These are phyloP conservation scores for Furnarius figulus DNA, from an alignment of 2,113 vertebrate genomes.

Conservation along the genomic window DNA sequence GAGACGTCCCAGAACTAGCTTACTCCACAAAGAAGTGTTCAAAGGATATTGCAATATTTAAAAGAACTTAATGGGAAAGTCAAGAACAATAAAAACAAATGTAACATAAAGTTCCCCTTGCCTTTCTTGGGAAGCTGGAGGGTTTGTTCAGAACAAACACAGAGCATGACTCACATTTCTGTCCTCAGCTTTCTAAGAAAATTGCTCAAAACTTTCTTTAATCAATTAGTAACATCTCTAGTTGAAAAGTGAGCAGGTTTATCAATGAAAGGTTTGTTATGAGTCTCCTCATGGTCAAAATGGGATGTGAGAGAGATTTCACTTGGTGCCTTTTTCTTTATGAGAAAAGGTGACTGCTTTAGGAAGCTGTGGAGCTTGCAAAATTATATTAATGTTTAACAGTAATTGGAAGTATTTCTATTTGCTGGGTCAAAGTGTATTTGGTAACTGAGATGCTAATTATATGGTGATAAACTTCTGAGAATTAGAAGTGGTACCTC, in stretches of 20 bases:
- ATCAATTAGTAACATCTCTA: neutral
- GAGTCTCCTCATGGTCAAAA: neutral
- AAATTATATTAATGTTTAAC: neutral
- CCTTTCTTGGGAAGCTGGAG: neutral
- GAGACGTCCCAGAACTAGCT: neutral
- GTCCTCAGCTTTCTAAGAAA: neutral
- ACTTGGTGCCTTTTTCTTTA: neutral
- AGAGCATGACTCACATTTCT: neutral
- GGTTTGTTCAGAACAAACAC: neutral
- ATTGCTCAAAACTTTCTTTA: neutral
- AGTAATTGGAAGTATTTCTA: neutral
- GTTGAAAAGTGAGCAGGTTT: neutral
- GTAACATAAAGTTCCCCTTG: neutral
- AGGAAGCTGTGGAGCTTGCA: neutral
- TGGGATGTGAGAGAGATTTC: neutral
- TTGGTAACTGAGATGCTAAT: neutral
- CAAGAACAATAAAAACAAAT: neutral
- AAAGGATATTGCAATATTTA: neutral
- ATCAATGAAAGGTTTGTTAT: neutral
- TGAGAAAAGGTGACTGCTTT: neutral
- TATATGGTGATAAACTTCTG: neutral
- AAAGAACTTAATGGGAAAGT: neutral
- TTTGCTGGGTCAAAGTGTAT: neutral
- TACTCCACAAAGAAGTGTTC: neutral
- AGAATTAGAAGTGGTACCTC: constrained; percentile 78